phyloP scores from a whole-genome alignment of 2,113 vertebrate genomes.

The Embiotoca jacksoni region DNA sequence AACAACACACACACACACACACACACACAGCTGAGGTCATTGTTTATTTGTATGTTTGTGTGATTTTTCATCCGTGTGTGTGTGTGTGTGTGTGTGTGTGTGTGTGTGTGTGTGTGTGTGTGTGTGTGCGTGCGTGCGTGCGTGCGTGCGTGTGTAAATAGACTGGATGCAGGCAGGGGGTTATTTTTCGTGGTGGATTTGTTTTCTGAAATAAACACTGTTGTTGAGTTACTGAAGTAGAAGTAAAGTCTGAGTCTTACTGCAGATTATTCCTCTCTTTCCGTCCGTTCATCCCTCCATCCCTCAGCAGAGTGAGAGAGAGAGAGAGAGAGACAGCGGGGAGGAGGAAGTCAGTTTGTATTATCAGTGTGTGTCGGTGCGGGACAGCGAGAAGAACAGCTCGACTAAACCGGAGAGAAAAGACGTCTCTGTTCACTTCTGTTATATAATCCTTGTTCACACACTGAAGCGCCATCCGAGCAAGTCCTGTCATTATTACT shows the following conservation, averaged over 20 bases:
- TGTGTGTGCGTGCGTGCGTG: not conserved
- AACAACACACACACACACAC: constrained; percentile 23
- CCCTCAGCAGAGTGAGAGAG: constrained; percentile 1
- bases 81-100: constrained; percentile 6
- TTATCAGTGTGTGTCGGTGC: constrained; percentile 35
- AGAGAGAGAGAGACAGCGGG: not conserved
- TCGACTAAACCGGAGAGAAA: constrained; percentile 36
- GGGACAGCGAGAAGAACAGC: constrained; percentile 38
- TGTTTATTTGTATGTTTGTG: not conserved
- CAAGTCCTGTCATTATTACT: constrained; percentile 23
- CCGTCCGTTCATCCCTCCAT: constrained; percentile 21
- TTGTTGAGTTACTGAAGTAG: constrained; percentile 21
- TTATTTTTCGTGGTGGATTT: not conserved
- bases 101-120: constrained; percentile 17
- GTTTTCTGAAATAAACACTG: constrained; percentile 17
- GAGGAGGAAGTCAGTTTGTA: constrained; percentile 33
- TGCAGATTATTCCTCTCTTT: constrained; percentile 29
- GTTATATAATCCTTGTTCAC: constrained; percentile 35
- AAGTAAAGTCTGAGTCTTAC: constrained; percentile 24
- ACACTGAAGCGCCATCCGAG: constrained; percentile 10
- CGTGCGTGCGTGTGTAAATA: constrained; percentile 3
- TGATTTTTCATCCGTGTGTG: constrained; percentile 6
- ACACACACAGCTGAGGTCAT: constrained; percentile 33
- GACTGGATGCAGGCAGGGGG: not conserved
- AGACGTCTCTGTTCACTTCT: constrained; percentile 31